phyloP scores from a whole-genome alignment of 1,140 invertebrate genomes.

The Archegozetes longisetosus region DNA sequence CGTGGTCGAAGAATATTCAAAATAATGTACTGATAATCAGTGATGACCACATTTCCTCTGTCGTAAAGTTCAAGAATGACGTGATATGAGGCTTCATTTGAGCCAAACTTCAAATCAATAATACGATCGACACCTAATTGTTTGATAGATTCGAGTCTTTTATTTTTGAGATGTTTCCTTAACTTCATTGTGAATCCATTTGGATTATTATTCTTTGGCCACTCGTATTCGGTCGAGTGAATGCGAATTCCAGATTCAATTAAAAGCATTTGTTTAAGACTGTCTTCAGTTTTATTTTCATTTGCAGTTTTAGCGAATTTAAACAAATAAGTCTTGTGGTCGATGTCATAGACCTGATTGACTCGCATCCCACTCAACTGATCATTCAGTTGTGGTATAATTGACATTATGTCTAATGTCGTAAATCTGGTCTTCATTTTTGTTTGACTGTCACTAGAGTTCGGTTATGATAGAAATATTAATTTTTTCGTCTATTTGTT shows the following conservation, averaged over 20 bases:
- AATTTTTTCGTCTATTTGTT: too few species aligned
- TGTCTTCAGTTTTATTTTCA: slow-evolving; percentile 28
- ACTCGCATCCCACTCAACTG: slow-evolving; percentile 81
- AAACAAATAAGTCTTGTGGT: slow-evolving; percentile 90
- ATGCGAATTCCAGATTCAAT: slow-evolving; percentile 87
- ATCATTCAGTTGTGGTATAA: slow-evolving; percentile 57
- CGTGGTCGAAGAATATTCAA: slow-evolving; percentile 83
- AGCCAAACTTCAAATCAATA: slow-evolving; percentile 84
- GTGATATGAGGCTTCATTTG: slow-evolving; percentile 83
- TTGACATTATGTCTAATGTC: slow-evolving; percentile 73
- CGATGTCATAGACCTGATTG: slow-evolving; percentile 93
- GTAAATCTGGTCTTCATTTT: slow-evolving; percentile 80
- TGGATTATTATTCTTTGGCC: slow-evolving; percentile 91
- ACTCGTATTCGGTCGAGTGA: slow-evolving; percentile 88
- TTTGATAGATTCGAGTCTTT: slow-evolving; percentile 66
- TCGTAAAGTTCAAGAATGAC: slow-evolving; percentile 93
- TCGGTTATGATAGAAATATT: too few species aligned
- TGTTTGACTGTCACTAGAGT: too few species aligned
- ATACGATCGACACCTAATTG: slow-evolving; percentile 78
- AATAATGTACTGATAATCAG: slow-evolving; percentile 78
- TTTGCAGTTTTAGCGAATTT: slow-evolving; percentile 41
- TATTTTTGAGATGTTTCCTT: slow-evolving; percentile 92
- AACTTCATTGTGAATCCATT: slow-evolving; percentile 97
- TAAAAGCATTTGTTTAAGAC: slow-evolving; percentile 58
- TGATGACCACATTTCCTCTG: slow-evolving; percentile 86